Percentiles rank a stretch among this genome's conserved stretches.
Conservation (phyloP, 2,888 invertebrate species). For the Polydrusus pterygomalis region DNA sequence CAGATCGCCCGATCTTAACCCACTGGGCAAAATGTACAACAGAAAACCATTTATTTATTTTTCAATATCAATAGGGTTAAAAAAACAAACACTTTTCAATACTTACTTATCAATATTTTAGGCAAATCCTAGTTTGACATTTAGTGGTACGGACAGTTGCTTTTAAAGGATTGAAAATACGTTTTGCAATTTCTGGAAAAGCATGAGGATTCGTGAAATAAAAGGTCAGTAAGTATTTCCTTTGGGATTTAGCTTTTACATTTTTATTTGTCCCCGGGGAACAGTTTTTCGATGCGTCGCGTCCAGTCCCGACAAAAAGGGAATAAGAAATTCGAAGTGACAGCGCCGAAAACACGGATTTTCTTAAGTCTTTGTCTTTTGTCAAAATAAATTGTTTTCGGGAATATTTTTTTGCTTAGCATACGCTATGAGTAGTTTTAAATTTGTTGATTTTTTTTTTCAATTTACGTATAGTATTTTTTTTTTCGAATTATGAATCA, state of each 20-base stretch:
- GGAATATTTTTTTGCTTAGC: not conserved
- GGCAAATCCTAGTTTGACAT: conserved; percentile 49
- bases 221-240: conserved; percentile 57
- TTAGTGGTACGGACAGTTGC: conserved; percentile 54
- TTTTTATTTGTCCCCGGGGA: conserved; percentile 65
- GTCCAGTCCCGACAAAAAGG: conserved; percentile 57
- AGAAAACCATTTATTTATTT: too few relatives aligned
- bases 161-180: conserved; percentile 56
- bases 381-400: conserved; percentile 34
- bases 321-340: conserved; percentile 51
- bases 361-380: conserved; percentile 40
- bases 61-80: too few relatives aligned
- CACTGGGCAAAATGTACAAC: too few relatives aligned
- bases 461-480: too few relatives aligned
- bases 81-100: not conserved
- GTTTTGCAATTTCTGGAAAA: conserved; percentile 50
- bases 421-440: too few relatives aligned
- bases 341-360: conserved; percentile 50
- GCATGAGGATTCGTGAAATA: conserved; percentile 45
- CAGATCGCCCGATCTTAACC: too few relatives aligned
- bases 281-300: conserved; percentile 61
- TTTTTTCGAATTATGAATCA: too few relatives aligned
- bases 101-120: conserved; percentile 31
- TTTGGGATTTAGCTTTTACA: conserved; percentile 59
- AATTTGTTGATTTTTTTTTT: too few relatives aligned